phyloP scores from a whole-genome alignment of 1,140 invertebrate species.

The Orius insidiosus region DNA sequence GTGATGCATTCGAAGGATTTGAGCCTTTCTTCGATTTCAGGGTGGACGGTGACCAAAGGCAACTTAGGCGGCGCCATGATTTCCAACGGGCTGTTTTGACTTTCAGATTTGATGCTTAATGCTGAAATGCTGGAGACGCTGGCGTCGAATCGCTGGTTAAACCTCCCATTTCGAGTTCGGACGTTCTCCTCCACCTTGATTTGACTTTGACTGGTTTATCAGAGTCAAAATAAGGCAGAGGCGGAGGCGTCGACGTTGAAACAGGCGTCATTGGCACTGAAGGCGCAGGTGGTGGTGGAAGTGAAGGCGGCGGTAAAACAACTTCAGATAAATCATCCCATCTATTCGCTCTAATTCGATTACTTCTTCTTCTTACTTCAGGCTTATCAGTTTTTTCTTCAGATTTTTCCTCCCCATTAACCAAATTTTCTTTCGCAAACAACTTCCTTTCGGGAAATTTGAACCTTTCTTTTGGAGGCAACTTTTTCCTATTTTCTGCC shows the following conservation, averaged over 20 bases:
- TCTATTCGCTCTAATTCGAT: slow-evolving; percentile 5
- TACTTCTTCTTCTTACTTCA: slow-evolving; percentile 1
- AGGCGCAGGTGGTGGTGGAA: background rate
- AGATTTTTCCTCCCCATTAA: too few species aligned
- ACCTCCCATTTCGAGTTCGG: slow-evolving; percentile 57
- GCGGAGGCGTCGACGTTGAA: background rate
- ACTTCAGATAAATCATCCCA: slow-evolving; percentile 6
- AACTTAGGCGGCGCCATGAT: background rate
- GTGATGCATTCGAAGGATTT: slow-evolving; percentile 61
- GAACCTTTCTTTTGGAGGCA: too few species aligned
- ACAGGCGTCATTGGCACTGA: background rate
- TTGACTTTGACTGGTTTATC: slow-evolving; percentile 69
- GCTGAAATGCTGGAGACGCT: background rate
- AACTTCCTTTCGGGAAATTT: too few species aligned
- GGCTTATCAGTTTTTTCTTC: too few species aligned
- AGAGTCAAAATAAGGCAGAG: slow-evolving; percentile 22
- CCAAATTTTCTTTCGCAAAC: too few species aligned
- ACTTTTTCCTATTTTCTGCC: too few species aligned
- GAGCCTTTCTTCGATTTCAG: slow-evolving; percentile 34
- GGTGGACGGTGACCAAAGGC: slow-evolving; percentile 6
- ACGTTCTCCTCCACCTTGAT: slow-evolving; percentile 63
- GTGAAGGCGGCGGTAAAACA: background rate
- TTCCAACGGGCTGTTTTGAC: background rate
- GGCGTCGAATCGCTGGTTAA: background rate
- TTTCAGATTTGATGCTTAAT: background rate